A percentile compares a stretch with the other conserved stretches of the same genome.
These are phyloP conservation scores for Drosophila guanche DNA, from an alignment of 1,140 invertebrate species.

Conservation along the genomic window DNA sequence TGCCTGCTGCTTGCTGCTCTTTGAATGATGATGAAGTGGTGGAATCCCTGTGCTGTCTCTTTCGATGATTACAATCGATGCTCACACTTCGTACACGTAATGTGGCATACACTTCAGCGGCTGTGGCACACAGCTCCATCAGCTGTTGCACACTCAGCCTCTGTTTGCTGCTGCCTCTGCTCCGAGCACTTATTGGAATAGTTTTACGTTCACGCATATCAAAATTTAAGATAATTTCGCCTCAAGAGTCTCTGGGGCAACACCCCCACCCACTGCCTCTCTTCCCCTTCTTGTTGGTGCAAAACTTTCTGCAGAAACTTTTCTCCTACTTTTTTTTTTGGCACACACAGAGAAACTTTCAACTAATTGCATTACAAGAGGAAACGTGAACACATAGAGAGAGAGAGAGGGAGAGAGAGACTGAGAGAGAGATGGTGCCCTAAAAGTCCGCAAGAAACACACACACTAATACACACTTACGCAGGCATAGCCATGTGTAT, in stretches of 20 bases:
- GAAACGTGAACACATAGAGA: slow-evolving; percentile 61
- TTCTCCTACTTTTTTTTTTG: neutral
- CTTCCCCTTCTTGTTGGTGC: slow-evolving; percentile 53
- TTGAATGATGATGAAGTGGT: no score
- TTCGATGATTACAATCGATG: no score
- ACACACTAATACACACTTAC: neutral
- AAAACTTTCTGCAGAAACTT: slow-evolving; percentile 59
- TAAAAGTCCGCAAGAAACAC: neutral
- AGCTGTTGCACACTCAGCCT: no score
- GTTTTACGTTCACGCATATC: neutral
- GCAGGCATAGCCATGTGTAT: neutral
- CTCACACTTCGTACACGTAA: no score
- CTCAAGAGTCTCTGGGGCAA: no score
- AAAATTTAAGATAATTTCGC: no score
- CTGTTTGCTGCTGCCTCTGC: no score
- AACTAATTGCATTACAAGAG: slow-evolving; percentile 81
- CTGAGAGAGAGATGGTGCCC: neutral
- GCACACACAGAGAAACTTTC: slow-evolving; percentile 60
- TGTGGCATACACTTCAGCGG: no score
- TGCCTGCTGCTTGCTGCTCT: no score
- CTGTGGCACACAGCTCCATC: no score
- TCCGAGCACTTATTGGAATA: slow-evolving; percentile 6
- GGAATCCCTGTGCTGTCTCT: no score
- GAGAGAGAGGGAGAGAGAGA: neutral
- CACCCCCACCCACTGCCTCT: neutral